Base-by-base conservation (phyloP, 2,888 invertebrate genomes). In the Torymus tubicola region DNA sequence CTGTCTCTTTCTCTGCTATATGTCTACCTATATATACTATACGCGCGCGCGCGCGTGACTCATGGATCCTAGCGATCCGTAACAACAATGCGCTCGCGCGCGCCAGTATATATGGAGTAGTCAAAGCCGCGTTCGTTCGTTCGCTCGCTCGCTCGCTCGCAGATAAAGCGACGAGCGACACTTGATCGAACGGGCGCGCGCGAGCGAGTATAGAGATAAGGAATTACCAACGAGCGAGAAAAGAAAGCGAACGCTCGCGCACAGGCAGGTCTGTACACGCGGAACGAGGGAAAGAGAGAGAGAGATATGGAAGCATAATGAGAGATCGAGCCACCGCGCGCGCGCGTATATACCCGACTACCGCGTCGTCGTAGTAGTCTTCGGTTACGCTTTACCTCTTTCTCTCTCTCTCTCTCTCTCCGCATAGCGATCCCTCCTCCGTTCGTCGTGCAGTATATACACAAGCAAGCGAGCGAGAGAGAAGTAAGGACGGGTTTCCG, bases 401-500 rank as follows among this genome's bases (percentile, higher is more conserved):
- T 70, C 69, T 68, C 71, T 76, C 58, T 60, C 57, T 12, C 64
- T 64, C 42, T 78, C 16, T 75, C 52, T 71, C 63, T 78, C 77
- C 61, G 72, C 79, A 73, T 79, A 57, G 58, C 58, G 16, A 80
- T 60, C 81, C 84, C 70, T 80, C 24, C 58, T 60, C 31, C 24
- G 53, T 78, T 84, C 72, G 76, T 21, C 73, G 53, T 78, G 72
- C 79, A 80, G 78, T 84, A 84, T 82, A 83, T 87, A 87, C 86
- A 88, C 86, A 87, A 87, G 86, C 77, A 57, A 88, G 42, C 42
- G 42, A 42, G 42, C 5, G 42, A 42, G 31, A 5, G 88, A 88
- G 86, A 88, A 89, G 88, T 88, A 88, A 88, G 88, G 89, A 90
- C 89, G 89, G 88, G 89, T 89, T 89, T 90, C 89, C 90, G 89